phyloP scores from a whole-genome alignment of 2,113 vertebrate species.

The Lates calcarifer region DNA sequence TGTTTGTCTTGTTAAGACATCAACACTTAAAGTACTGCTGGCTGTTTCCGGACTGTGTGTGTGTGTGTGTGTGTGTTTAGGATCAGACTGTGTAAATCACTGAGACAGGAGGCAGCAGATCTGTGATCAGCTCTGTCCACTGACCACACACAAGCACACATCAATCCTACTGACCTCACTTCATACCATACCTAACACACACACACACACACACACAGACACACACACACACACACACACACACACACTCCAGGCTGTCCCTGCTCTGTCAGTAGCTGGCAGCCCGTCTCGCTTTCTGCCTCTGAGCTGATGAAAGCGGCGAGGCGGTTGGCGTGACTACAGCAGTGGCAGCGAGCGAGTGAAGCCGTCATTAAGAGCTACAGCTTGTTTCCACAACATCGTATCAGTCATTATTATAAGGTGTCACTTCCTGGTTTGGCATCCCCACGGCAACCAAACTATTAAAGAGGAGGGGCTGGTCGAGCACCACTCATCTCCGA shows the following conservation, averaged over 20 bases:
- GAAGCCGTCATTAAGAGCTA: slow-evolving; percentile 31
- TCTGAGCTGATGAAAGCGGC: slow-evolving; percentile 39
- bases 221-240: slow-evolving; percentile 12
- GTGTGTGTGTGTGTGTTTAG: no score
- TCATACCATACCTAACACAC: slow-evolving; percentile 1
- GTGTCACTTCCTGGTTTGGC: slow-evolving; percentile 61
- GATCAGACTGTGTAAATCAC: slow-evolving; percentile 9
- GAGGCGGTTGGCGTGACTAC: slow-evolving; percentile 30
- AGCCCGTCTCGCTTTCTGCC: neutral
- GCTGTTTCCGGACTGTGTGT: slow-evolving; percentile 26
- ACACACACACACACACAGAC: slow-evolving; percentile 36
- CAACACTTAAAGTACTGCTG: slow-evolving; percentile 36
- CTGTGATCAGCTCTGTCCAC: slow-evolving; percentile 38
- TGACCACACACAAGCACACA: slow-evolving; percentile 42
- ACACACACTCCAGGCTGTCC: slow-evolving; percentile 24
- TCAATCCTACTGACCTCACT: neutral
- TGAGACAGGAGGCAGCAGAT: slow-evolving; percentile 41
- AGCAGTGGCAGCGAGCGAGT: slow-evolving; percentile 13
- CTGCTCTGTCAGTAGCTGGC: slow-evolving; percentile 59
- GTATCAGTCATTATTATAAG: slow-evolving; percentile 38
- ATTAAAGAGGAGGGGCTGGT: slow-evolving; percentile 1
- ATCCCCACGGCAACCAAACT: neutral
- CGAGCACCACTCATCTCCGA: neutral
- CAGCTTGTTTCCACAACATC: slow-evolving; percentile 71
- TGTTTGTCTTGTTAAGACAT: slow-evolving; percentile 45